These are phyloP conservation scores for Machaerirhynchus nigripectus DNA, from an alignment of 2,113 vertebrate genomes.

Conservation along the genomic window DNA sequence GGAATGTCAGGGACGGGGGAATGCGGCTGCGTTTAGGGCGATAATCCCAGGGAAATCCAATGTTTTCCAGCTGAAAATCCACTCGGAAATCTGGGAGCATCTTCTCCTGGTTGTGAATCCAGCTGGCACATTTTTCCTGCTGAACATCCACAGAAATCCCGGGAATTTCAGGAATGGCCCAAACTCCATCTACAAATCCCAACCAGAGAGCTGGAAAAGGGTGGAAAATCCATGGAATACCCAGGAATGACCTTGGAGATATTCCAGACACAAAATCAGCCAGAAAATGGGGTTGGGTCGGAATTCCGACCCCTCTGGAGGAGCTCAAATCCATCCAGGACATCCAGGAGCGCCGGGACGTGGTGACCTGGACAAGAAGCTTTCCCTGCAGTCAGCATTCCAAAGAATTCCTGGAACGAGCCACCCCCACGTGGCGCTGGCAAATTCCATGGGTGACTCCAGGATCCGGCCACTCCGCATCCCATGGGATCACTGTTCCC, in stretches of 20 bases:
- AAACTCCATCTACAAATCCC: neutral
- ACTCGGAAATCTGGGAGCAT: neutral
- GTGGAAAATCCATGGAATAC: fast-evolving
- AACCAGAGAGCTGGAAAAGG: neutral
- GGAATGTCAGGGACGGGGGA: neutral
- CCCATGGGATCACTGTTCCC: neutral
- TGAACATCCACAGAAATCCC: neutral
- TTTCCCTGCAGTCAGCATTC: neutral
- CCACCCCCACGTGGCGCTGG: fast-evolving
- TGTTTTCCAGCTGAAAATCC: neutral
- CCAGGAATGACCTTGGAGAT: neutral
- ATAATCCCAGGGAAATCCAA: neutral
- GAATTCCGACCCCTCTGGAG: neutral
- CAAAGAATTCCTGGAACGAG: neutral
- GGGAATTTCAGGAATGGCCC: neutral
- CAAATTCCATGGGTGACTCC: neutral
- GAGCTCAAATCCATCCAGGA: neutral
- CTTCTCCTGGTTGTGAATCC: neutral
- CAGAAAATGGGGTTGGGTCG: neutral
- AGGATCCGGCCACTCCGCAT: neutral
- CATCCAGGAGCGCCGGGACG: fast-evolving
- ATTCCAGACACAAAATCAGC: fast-evolving
- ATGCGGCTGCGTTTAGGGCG: fast-evolving
- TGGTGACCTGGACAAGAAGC: neutral
- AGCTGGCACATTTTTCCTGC: neutral